Base-by-base conservation (phyloP, 1,140 invertebrate genomes). In the Sarcophaga bullata region DNA sequence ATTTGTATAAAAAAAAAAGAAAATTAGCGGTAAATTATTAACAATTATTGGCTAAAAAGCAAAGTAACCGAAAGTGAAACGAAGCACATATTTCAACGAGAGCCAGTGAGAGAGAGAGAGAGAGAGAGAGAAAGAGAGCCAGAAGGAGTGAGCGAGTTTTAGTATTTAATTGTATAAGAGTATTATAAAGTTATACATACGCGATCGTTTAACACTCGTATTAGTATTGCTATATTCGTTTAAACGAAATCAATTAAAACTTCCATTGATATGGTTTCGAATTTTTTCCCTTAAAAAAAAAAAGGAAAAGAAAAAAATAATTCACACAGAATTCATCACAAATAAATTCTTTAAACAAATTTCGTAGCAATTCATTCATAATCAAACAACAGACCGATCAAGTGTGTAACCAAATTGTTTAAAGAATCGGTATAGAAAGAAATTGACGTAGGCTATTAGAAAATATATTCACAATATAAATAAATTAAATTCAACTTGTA, bases 271-370 rank as follows among this genome's bases (percentile, higher is more conserved):
- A 68, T 37, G 25, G 25, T 37, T 37, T 37, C 17, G 62, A 19
- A 17, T 68, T 19, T 25, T 58, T n/a, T 58, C 58, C n/a, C n/a
- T 58, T 25, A 68, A 68, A 68, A 62, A n/a, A 62, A 62, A 62
- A 0, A 4, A 62, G 15, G 19, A 68, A 68, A 62, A n/a, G 15
- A 62, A 62, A 0, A 4, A 62, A 62, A 25, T 72, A 19, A n/a
- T 72, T 25, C n/a, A 54, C 47, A 48, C 17, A 49, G 9, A 19
- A 78, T 52, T 78, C 75, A 52, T 78, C n/a, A 25, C n/a, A 78
- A 78, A 78, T 78, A 78, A 78, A 78, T 78, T 49, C n/a, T 78
- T 78, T 78, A 78, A 17, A 78, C 75, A 78, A 25, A 50, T 78
- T 78, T 50, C 11, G 8, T 50, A n/a, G 48, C 48, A 17, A 37